A percentile compares a stretch with the other conserved stretches of the same genome.
Evolutionary conservation across 2,888 invertebrate species (phyloP).

Genomic region (Seira musarum): DNA sequence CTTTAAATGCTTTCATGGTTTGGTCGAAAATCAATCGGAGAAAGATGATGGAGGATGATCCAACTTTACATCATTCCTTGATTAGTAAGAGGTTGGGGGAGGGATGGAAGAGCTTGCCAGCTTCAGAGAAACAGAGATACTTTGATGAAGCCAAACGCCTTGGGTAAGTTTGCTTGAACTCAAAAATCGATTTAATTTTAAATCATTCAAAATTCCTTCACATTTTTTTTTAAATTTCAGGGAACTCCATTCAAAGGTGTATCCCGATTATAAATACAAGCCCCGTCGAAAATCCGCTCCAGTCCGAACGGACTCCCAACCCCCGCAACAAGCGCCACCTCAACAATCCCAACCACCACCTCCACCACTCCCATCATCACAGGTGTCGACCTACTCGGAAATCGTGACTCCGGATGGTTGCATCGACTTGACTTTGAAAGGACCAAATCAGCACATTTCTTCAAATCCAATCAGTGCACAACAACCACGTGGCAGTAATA

Average conservation of each 20-base stretch:
- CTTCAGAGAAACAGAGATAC: conserved; percentile 50
- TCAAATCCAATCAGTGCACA: not conserved
- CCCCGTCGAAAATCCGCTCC: conserved; percentile 54
- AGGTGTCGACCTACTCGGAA: conserved; percentile 31
- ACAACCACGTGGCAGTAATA: too few species aligned
- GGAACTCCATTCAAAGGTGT: conserved; percentile 52
- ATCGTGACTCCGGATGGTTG: conserved; percentile 50
- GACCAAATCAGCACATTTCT: conserved; percentile 51
- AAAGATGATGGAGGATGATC: conserved; percentile 58
- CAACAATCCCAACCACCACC: conserved; percentile 33
- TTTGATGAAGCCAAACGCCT: conserved; percentile 61
- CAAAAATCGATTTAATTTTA: too few species aligned
- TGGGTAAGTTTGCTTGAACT: conserved; percentile 54
- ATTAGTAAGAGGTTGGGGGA: conserved; percentile 60
- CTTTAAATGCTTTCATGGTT: conserved; percentile 63
- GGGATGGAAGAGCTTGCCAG: conserved; percentile 58
- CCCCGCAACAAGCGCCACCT: too few species aligned
- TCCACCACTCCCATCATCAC: not conserved
- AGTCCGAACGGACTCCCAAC: conserved; percentile 25
- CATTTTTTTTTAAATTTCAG: conserved; percentile 26
- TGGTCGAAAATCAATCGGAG: conserved; percentile 55
- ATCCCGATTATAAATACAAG: conserved; percentile 62
- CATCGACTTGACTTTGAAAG: conserved; percentile 47
- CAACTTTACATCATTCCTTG: conserved; percentile 60
- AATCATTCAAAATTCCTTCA: not conserved